These are phyloP conservation scores for Drosophila meridionalis DNA, from an alignment of 2,888 invertebrate genomes.

Conservation along the genomic window DNA sequence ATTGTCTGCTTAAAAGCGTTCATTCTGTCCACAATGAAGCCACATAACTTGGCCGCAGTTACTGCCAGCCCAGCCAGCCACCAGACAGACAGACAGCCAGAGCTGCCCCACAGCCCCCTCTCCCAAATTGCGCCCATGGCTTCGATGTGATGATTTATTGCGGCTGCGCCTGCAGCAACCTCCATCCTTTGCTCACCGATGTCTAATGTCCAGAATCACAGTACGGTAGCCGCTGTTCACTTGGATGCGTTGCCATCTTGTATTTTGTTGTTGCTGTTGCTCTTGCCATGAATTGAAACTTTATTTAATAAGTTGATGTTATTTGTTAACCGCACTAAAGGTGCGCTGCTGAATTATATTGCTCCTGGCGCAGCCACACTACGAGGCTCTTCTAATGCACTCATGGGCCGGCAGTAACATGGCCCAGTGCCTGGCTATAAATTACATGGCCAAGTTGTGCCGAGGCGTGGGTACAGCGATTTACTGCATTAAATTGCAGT, in stretches of 20 bases:
- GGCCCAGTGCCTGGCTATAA: slow-evolving; percentile 48
- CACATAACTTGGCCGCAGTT: slow-evolving; percentile 80
- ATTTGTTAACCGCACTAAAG: slow-evolving; percentile 77
- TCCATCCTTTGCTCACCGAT: slow-evolving; percentile 35
- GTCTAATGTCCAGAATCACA: slow-evolving; percentile 47
- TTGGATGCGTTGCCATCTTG: slow-evolving; percentile 40
- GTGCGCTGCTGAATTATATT: slow-evolving; percentile 69
- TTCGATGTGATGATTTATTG: slow-evolving; percentile 80
- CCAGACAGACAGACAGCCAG: slow-evolving; percentile 10
- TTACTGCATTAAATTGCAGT: slow-evolving; percentile 41
- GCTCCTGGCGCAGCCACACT: slow-evolving; percentile 26
- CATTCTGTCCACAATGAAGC: slow-evolving; percentile 82
- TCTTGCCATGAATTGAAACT: slow-evolving; percentile 71
- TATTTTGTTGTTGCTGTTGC: slow-evolving; percentile 20
- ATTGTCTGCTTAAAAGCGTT: slow-evolving; percentile 83
- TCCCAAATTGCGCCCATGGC: slow-evolving; percentile 28
- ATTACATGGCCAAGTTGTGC: slow-evolving; percentile 35
- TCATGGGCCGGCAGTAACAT: slow-evolving; percentile 40
- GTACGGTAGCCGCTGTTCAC: slow-evolving; percentile 70
- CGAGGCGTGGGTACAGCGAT: slow-evolving; percentile 53
- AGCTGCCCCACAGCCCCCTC: not conserved
- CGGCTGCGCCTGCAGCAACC: slow-evolving; percentile 72
- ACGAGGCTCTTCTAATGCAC: slow-evolving; percentile 60
- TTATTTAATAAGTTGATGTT: slow-evolving; percentile 81
- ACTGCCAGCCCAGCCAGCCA: slow-evolving; percentile 37